phyloP scores from a whole-genome alignment of 1,140 invertebrate species.

The Microplitis mediator region DNA sequence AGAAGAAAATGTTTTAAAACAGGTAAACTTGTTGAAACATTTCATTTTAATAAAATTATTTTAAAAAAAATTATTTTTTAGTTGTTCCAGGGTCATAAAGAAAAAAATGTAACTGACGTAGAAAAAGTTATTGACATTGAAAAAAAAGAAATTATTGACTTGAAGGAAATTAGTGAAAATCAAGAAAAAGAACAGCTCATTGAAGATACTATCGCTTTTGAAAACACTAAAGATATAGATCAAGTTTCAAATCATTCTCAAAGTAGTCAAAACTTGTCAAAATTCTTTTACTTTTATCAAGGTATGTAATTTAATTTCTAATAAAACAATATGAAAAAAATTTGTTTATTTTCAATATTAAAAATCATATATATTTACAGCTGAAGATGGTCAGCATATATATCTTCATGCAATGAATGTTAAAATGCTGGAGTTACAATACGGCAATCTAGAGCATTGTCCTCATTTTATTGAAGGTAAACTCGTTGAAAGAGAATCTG shows the following conservation, averaged over 20 bases:
- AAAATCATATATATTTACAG: constrained; percentile 60
- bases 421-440: constrained; percentile 85
- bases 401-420: constrained; percentile 92
- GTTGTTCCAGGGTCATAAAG: not conserved
- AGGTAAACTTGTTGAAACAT: not conserved
- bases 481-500: constrained; percentile 83
- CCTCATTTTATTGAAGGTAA: constrained; percentile 75
- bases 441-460: constrained; percentile 79
- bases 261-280: constrained; percentile 41
- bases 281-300: constrained; percentile 88
- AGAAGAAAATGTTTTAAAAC: constrained; percentile 40
- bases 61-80: not conserved
- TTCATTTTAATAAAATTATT: not conserved
- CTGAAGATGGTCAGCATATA: constrained; percentile 88
- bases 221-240: not conserved
- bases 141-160: not conserved
- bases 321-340: not conserved
- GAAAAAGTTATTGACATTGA: not conserved
- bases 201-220: not conserved
- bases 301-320: constrained; percentile 60
- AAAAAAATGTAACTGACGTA: not conserved
- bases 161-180: not conserved
- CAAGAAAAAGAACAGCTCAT: not conserved
- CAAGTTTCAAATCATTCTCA: not conserved
- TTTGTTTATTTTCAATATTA: constrained; percentile 8